Evolutionary conservation across 2,888 invertebrate species (phyloP), one percentile per base, ranked within the genome.

Genomic region (Tetragonula carbonaria): DNA sequence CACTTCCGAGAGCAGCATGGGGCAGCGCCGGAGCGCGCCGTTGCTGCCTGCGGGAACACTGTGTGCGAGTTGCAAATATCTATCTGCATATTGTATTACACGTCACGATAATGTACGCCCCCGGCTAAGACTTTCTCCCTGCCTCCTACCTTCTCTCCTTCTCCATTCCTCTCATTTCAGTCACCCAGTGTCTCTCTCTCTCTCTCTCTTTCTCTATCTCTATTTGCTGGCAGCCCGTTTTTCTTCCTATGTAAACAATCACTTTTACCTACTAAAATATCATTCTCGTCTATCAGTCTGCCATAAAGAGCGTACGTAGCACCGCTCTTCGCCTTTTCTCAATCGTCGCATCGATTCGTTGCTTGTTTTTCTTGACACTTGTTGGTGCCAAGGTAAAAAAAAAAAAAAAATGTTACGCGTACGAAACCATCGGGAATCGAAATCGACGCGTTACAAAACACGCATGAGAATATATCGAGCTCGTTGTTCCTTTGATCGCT

Each of bases 1-100:
- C 92, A 91, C 92, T 92, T 87, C 90, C 86, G 88, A 86, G 89
- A 87, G 84, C 86, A 85, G 87, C 87, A 84, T 75, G 90, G 88
- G 90, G 86, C 90, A 89, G 90, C 82, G 84, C 75, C 80, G 88
- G 77, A 75, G 74, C 79, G 78, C 87, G 84, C 88, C 83, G 83
- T 74, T 79, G 81, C 84, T 84, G 83, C 85, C 89, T 83, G 82
- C 84, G 86, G 84, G 80, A 85, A 83, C 79, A 78, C 83, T 82
- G 74, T 90, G 90, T 90, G 89, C 85, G 90, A 88, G 91, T 92
- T 93, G 93, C 93, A 93, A 94, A 93, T 94, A 93, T 92, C 92
- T 89, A 91, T 93, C 91, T 92, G 92, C 93, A 92, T 93, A 93
- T 93, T 93, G 93, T 93, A 92, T 94, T 93, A 93, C 92, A 90